Evolutionary conservation across 2,888 invertebrate species (phyloP).

Genomic region (Galeruca laticollis): DNA sequence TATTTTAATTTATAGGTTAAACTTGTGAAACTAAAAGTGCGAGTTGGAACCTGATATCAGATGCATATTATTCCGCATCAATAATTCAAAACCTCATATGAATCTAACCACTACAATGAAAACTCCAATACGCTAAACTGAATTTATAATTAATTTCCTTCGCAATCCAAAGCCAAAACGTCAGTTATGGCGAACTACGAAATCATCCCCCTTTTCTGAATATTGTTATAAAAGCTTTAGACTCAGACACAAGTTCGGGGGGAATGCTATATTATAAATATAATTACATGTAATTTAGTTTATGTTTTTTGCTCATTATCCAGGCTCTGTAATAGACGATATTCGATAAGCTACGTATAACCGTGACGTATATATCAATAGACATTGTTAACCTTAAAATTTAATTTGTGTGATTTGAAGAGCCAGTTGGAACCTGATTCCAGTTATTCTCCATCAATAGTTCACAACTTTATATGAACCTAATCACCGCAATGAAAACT

Average conservation of each 20-base stretch:
- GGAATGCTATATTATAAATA: background rate
- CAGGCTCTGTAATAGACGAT: no score
- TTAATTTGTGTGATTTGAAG: no score
- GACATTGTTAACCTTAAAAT: no score
- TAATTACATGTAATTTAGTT: background rate
- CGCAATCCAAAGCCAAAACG: slow-evolving; percentile 32
- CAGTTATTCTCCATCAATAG: no score
- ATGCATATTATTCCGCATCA: slow-evolving; percentile 57
- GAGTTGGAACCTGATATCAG: slow-evolving; percentile 32
- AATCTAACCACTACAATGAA: slow-evolving; percentile 55
- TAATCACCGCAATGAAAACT: no score
- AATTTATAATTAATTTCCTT: slow-evolving; percentile 48
- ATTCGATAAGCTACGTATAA: no score
- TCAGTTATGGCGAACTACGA: slow-evolving; percentile 32
- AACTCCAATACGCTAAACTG: slow-evolving; percentile 49
- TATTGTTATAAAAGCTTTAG: slow-evolving; percentile 33
- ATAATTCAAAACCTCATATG: slow-evolving; percentile 60
- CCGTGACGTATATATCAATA: no score
- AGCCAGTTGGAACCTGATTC: no score
- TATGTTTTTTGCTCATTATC: no score
- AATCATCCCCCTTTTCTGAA: slow-evolving; percentile 35
- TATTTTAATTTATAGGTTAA: no score
- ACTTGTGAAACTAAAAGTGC: background rate
- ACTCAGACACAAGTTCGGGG: background rate
- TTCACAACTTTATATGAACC: no score